Conservation (phyloP, 2,888 invertebrate genomes). For the Pardosa pseudoannulata region DNA sequence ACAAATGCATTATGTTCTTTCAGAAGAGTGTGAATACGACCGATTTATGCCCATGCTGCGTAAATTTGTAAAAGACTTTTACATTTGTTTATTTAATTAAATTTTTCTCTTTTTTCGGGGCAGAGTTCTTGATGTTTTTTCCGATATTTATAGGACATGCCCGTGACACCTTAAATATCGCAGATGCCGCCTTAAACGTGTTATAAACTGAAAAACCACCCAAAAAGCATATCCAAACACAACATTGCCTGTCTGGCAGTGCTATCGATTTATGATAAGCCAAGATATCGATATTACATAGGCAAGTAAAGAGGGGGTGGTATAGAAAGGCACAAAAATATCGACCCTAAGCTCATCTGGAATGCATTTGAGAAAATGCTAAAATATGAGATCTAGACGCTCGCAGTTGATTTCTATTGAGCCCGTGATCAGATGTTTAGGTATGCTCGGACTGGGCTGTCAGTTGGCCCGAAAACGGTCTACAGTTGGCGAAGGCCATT, state of each 20-base stretch:
- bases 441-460: constrained; percentile 69
- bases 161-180: constrained; percentile 18
- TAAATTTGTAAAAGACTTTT: background rate
- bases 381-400: constrained; percentile 70
- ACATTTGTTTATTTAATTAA: constrained; percentile 5
- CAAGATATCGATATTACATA: constrained; percentile 68
- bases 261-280: constrained; percentile 69
- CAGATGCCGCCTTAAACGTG: constrained; percentile 10
- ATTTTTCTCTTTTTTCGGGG: background rate
- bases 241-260: constrained; percentile 52
- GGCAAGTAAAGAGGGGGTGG: constrained; percentile 31
- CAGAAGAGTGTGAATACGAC: background rate
- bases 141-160: constrained; percentile 13
- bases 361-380: constrained; percentile 71
- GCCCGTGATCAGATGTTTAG: constrained; percentile 70
- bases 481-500: constrained; percentile 69
- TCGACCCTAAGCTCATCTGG: constrained; percentile 57
- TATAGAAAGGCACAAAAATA: constrained; percentile 34
- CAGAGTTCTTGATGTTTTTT: constrained; percentile 1
- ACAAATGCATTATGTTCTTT: too few species aligned
- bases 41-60: background rate
- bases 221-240: constrained; percentile 48
- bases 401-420: constrained; percentile 68
- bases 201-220: constrained; percentile 17
- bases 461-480: constrained; percentile 64